Evolutionary conservation across 1,140 invertebrate genomes (phyloP).

Genomic region (Magallana ariakensis): DNA sequence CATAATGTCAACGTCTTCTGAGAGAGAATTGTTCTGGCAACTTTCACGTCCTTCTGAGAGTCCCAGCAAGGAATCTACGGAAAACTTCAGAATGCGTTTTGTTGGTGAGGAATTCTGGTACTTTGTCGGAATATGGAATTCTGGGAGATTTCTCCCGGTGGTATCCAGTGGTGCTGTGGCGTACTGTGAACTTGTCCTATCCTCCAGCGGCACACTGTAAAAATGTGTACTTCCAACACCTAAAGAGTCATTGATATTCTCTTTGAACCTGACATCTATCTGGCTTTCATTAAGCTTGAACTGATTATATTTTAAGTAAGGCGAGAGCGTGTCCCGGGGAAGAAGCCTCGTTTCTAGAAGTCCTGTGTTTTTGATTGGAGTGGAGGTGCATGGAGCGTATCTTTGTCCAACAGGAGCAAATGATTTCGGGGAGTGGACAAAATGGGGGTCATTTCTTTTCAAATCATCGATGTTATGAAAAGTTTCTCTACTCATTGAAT

Average conservation of each 20-base stretch:
- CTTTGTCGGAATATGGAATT: neutral
- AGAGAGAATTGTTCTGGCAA: too few species aligned
- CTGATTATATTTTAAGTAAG: neutral
- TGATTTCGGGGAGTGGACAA: neutral
- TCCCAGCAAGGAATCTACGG: neutral
- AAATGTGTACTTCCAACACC: too few species aligned
- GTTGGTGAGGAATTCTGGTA: slow-evolving; percentile 1
- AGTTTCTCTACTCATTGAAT: slow-evolving; percentile 14
- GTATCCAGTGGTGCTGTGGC: neutral
- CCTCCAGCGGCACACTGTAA: too few species aligned
- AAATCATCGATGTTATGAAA: neutral
- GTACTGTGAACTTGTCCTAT: too few species aligned
- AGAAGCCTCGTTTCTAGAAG: neutral
- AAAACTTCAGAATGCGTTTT: neutral
- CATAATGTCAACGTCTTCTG: too few species aligned
- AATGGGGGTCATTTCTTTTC: neutral
- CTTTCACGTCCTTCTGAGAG: neutral
- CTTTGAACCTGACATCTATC: neutral
- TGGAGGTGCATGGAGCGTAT: neutral
- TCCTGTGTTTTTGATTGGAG: neutral
- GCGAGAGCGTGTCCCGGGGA: neutral
- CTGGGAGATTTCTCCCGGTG: neutral
- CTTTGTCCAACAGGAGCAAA: neutral
- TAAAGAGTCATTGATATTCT: neutral
- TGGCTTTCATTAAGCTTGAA: neutral